These are phyloP conservation scores for Arenaria interpres DNA, from an alignment of 2,113 vertebrate genomes.

Conservation along the genomic window DNA sequence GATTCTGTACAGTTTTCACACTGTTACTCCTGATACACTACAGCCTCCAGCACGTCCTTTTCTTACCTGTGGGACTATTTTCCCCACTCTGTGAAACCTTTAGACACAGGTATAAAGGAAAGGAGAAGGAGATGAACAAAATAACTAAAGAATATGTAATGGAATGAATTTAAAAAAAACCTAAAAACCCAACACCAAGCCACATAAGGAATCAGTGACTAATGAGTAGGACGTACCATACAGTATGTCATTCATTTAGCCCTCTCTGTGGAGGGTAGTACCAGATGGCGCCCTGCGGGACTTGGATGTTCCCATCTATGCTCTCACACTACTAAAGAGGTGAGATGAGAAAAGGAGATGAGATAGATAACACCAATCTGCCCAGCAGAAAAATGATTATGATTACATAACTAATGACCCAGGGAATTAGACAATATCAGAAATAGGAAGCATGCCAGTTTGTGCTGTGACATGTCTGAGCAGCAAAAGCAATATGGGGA, in stretches of 20 bases:
- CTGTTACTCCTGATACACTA: not conserved
- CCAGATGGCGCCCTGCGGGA: slow-evolving; percentile 76
- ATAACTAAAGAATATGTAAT: not conserved
- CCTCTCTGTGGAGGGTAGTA: slow-evolving; percentile 46
- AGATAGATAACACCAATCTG: slow-evolving; percentile 63
- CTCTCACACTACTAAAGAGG: slow-evolving; percentile 57
- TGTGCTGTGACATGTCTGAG: slow-evolving; percentile 38
- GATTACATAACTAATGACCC: slow-evolving; percentile 76
- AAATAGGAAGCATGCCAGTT: slow-evolving; percentile 53
- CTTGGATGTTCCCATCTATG: slow-evolving; percentile 57
- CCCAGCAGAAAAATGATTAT: slow-evolving; percentile 74
- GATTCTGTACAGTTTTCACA: not conserved
- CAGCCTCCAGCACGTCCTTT: not conserved
- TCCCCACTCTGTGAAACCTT: not conserved
- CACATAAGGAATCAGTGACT: slow-evolving; percentile 29
- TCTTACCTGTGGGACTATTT: not conserved
- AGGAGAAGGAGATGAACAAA: not conserved
- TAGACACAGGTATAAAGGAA: not conserved
- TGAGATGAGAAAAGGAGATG: slow-evolving; percentile 53
- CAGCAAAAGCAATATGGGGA: not conserved
- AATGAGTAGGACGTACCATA: slow-evolving; percentile 50
- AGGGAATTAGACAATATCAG: slow-evolving; percentile 73
- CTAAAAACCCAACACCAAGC: not conserved
- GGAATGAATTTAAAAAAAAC: not conserved
- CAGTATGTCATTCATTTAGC: slow-evolving; percentile 65